phyloP scores from a whole-genome alignment of 2,797 vertebrate genomes.

The Falco peregrinus region DNA sequence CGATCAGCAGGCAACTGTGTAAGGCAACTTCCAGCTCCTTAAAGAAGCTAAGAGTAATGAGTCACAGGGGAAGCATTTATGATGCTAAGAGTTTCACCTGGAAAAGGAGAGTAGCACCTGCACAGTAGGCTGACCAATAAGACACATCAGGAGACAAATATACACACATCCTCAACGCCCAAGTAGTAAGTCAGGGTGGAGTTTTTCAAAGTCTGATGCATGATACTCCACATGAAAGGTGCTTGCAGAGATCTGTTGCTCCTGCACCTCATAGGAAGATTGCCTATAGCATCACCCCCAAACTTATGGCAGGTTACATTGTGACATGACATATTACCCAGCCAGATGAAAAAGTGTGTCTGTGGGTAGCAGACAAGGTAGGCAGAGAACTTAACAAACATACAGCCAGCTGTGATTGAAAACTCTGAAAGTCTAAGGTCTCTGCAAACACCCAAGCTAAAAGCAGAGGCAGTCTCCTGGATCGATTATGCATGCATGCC shows the following conservation, averaged over 20 bases:
- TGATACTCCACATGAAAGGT: background rate
- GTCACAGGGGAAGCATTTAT: background rate
- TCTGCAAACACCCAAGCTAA: conserved; percentile 60
- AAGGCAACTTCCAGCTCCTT: background rate
- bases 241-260: background rate
- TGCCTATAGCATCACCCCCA: background rate
- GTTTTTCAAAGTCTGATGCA: background rate
- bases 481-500: conserved; percentile 71
- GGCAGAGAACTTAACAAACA: background rate
- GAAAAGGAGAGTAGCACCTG: background rate
- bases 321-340: background rate
- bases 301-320: background rate
- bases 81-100: background rate
- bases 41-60: background rate
- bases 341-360: background rate
- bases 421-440: conserved; percentile 52
- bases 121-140: background rate
- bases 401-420: background rate
- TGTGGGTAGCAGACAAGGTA: background rate
- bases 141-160: background rate
- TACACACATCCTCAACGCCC: background rate
- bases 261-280: background rate
- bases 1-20: background rate
- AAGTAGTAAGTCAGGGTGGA: background rate
- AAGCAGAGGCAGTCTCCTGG: conserved; percentile 66